These are phyloP conservation scores for Eupristina koningsbergeri DNA, from an alignment of 1,140 invertebrate genomes.

Conservation along the genomic window DNA sequence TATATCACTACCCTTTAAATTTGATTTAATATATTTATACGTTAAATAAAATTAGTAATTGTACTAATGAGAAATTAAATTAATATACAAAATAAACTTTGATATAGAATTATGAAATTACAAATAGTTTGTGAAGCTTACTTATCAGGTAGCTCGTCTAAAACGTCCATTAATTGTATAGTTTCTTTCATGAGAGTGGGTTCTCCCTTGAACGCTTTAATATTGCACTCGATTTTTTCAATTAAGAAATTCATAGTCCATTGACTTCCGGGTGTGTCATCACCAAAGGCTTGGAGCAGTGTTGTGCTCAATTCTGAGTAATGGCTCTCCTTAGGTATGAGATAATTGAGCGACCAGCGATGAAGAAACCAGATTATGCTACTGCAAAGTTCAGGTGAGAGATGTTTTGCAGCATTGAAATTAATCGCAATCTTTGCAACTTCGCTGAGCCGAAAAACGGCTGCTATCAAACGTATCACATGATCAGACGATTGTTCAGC, in stretches of 20 bases:
- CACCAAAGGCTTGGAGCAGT: conserved; percentile 77
- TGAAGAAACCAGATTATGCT: conserved; percentile 87
- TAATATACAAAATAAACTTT: too few species aligned
- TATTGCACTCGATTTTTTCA: conserved; percentile 76
- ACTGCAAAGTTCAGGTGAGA: conserved; percentile 87
- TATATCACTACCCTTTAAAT: too few species aligned
- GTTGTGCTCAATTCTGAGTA: conserved; percentile 78
- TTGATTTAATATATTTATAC: too few species aligned
- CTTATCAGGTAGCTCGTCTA: conserved; percentile 72
- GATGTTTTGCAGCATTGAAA: conserved; percentile 76
- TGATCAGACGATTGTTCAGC: conserved; percentile 75
- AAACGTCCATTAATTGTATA: conserved; percentile 74
- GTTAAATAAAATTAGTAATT: too few species aligned
- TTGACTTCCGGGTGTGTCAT: conserved; percentile 75
- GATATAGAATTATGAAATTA: too few species aligned
- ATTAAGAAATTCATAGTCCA: conserved; percentile 79
- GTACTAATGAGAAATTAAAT: too few species aligned
- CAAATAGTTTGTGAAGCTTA: not conserved
- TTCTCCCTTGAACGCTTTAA: conserved; percentile 77
- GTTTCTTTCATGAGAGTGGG: conserved; percentile 76
- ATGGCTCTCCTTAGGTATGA: conserved; percentile 79
- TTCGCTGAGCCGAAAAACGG: conserved; percentile 80
- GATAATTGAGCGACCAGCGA: conserved; percentile 83
- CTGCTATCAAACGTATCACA: conserved; percentile 78
- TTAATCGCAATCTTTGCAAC: conserved; percentile 79